Percentiles rank a stretch among this genome's conserved stretches.
Evolutionary conservation across 2,888 invertebrate genomes (phyloP).

Genomic region (Tholera decimalis): DNA sequence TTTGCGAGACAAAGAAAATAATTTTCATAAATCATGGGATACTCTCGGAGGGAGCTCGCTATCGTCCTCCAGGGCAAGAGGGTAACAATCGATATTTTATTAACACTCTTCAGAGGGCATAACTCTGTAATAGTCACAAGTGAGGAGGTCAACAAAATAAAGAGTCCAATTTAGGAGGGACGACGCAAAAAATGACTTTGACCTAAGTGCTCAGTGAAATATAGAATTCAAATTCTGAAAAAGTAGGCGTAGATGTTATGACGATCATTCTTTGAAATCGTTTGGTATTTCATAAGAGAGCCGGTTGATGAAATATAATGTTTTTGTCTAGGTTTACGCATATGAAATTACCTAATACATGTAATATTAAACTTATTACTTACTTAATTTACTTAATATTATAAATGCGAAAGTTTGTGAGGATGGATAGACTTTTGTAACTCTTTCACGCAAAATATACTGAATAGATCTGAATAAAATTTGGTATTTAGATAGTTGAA

Average conservation of each 20-base stretch:
- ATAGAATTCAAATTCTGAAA: slow-evolving; percentile 50
- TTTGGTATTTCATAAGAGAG: slow-evolving; percentile 11
- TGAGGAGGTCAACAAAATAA: slow-evolving; percentile 56
- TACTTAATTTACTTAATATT: no score
- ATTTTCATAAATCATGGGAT: slow-evolving; percentile 58
- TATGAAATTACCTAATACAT: no score
- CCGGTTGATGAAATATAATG: background rate
- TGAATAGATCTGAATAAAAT: no score
- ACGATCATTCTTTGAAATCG: slow-evolving; percentile 1
- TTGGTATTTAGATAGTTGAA: no score
- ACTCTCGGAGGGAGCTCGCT: slow-evolving; percentile 32
- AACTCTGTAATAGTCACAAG: slow-evolving; percentile 55
- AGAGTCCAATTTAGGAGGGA: slow-evolving; percentile 50
- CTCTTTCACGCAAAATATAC: no score
- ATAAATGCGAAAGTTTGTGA: no score
- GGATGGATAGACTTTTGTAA: no score
- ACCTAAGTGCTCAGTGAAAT: slow-evolving; percentile 40
- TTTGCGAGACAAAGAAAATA: slow-evolving; percentile 53
- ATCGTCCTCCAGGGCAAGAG: slow-evolving; percentile 47
- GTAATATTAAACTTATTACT: no score
- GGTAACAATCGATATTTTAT: slow-evolving; percentile 60
- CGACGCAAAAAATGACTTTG: slow-evolving; percentile 42
- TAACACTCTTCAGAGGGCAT: slow-evolving; percentile 51
- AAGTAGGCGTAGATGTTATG: slow-evolving; percentile 22
- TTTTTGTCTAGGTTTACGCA: background rate